These are phyloP conservation scores for Cyanoderma ruficeps DNA, from an alignment of 2,113 vertebrate genomes.

Conservation along the genomic window DNA sequence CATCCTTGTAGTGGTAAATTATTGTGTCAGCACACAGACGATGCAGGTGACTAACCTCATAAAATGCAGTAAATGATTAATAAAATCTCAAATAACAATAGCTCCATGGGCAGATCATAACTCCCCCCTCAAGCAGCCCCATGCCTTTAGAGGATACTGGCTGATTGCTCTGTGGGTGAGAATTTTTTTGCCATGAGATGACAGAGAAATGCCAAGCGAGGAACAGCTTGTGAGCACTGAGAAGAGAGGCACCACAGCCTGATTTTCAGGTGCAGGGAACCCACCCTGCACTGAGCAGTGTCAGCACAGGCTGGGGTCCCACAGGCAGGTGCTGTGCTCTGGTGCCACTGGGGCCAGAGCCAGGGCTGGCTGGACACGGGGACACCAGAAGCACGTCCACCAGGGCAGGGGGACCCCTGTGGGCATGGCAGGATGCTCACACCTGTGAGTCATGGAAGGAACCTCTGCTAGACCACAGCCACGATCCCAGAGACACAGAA, in stretches of 20 bases:
- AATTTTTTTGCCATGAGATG: neutral
- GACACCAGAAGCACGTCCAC: neutral
- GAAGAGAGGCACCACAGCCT: neutral
- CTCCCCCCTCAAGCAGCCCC: neutral
- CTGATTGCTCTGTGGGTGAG: neutral
- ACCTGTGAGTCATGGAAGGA: rapidly evolving
- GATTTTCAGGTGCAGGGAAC: rapidly evolving
- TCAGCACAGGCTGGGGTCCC: neutral
- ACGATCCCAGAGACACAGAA: neutral
- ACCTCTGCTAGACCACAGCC: neutral
- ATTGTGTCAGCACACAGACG: slow-evolving; percentile 67
- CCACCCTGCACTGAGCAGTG: rapidly evolving
- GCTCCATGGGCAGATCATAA: slow-evolving; percentile 16
- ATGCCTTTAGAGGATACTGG: neutral
- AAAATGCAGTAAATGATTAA: slow-evolving; percentile 72
- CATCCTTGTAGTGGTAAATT: slow-evolving; percentile 66
- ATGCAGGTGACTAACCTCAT: slow-evolving; percentile 72
- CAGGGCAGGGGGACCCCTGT: neutral
- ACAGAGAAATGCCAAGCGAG: neutral
- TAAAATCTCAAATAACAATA: slow-evolving; percentile 64
- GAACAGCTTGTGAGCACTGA: neutral
- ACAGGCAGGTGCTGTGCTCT: neutral
- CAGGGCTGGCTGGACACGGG: neutral
- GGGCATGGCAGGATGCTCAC: neutral
- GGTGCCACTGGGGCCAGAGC: neutral